These are phyloP conservation scores for Cydia pomonella DNA, from an alignment of 1,140 invertebrate species.

Conservation along the genomic window DNA sequence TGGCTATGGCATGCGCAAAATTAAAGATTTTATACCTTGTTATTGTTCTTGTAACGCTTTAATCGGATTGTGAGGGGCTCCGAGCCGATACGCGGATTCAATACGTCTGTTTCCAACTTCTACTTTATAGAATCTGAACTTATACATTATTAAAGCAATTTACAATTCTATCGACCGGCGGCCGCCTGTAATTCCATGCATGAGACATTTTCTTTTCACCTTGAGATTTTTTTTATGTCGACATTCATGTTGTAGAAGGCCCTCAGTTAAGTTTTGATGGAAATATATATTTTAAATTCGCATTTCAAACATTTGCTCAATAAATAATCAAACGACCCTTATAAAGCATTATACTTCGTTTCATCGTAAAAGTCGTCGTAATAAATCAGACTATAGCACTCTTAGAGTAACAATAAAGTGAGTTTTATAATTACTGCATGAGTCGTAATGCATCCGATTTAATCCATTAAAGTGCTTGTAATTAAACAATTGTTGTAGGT, in stretches of 20 bases:
- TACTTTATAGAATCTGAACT: conserved; percentile 44
- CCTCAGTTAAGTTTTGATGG: conserved; percentile 45
- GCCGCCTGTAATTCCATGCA: conserved; percentile 60
- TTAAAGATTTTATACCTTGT: conserved; percentile 55
- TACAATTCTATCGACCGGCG: conserved; percentile 74
- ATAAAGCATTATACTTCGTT: neutral
- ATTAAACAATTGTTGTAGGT: neutral
- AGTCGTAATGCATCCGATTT: neutral
- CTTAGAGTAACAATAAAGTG: conserved; percentile 16
- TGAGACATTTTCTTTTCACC: conserved; percentile 68
- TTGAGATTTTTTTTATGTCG: conserved; percentile 64
- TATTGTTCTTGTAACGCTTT: conserved; percentile 46
- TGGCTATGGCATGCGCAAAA: conserved; percentile 50
- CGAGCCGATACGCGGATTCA: conserved; percentile 44
- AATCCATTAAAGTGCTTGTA: conserved; percentile 14
- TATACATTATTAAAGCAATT: conserved; percentile 68
- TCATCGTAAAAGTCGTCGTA: neutral
- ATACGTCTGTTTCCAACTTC: conserved; percentile 43
- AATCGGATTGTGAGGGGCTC: conserved; percentile 49
- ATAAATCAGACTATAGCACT: conserved; percentile 5
- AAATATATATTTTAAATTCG: conserved; percentile 19
- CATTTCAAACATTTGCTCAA: conserved; percentile 7
- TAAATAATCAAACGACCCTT: conserved; percentile 11
- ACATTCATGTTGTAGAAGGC: conserved; percentile 51
- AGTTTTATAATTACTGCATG: neutral